These are phyloP conservation scores for Trissolcus brochymenae DNA, from an alignment of 2,888 invertebrate species.

Conservation along the genomic window DNA sequence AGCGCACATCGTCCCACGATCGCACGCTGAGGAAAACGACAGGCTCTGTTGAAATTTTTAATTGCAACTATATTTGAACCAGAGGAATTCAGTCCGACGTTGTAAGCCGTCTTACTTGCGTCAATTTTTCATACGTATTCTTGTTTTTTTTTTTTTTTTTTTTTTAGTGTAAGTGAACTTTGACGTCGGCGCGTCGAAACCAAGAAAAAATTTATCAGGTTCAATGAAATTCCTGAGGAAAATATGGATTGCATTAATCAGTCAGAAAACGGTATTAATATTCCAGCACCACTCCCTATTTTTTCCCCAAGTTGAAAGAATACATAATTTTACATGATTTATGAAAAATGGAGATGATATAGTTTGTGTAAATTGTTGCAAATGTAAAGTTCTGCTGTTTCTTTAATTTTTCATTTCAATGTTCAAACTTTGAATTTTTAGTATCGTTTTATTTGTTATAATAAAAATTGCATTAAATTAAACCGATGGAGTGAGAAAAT, in stretches of 20 bases:
- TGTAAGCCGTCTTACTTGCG: too few species aligned
- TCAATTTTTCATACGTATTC: too few species aligned
- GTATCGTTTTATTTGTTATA: not conserved
- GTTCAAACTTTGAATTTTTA: not conserved
- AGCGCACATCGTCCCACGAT: constrained; percentile 3
- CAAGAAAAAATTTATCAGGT: too few species aligned
- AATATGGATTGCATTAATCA: not conserved
- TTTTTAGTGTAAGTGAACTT: too few species aligned
- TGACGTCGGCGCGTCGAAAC: too few species aligned
- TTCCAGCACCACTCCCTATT: constrained; percentile 15
- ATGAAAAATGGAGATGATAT: constrained; percentile 9
- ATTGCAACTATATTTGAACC: not conserved
- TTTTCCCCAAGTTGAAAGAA: constrained; percentile 18
- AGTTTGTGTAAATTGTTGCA: too few species aligned
- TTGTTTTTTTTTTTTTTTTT: too few species aligned
- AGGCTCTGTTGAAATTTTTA: constrained; percentile 5
- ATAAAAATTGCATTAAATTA: constrained; percentile 5
- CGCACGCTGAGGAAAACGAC: not conserved
- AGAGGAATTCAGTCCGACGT: not conserved
- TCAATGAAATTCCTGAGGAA: not conserved
- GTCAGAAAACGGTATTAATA: not conserved
- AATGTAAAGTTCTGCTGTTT: too few species aligned
- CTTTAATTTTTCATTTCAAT: too few species aligned
- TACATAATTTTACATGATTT: constrained; percentile 29
- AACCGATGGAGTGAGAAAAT: constrained; percentile 3